phyloP scores from a whole-genome alignment of 2,113 vertebrate species.

The Ailurus styani region DNA sequence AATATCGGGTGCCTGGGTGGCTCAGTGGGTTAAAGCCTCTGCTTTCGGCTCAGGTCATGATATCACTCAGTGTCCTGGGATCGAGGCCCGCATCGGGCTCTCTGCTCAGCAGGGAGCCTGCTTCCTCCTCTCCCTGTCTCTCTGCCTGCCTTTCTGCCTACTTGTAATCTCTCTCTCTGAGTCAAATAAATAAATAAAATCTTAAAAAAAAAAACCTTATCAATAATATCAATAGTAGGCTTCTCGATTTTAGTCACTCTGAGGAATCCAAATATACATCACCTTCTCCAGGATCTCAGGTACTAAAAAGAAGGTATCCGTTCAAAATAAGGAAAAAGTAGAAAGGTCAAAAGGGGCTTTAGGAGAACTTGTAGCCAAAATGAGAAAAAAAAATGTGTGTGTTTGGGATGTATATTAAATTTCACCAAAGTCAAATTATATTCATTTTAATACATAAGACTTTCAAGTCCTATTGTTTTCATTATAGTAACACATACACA shows the following conservation, averaged over 20 bases:
- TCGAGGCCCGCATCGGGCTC: too few relatives aligned
- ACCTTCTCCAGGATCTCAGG: background rate
- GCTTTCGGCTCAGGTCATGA: too few relatives aligned
- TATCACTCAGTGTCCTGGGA: too few relatives aligned
- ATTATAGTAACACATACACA: background rate
- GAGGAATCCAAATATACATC: constrained; percentile 29
- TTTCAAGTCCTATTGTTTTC: background rate
- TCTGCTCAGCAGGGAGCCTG: too few relatives aligned
- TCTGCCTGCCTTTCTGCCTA: too few relatives aligned
- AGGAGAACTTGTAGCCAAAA: background rate
- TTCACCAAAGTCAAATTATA: background rate
- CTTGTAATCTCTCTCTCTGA: too few relatives aligned
- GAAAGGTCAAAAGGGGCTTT: background rate
- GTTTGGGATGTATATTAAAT: background rate
- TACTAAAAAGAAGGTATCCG: background rate
- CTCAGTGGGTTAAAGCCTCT: too few relatives aligned
- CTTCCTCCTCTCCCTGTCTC: too few relatives aligned
- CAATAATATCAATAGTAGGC: constrained; percentile 29
- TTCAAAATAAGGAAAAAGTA: background rate
- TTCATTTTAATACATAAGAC: background rate
- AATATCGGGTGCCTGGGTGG: too few relatives aligned
- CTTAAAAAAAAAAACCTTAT: too few relatives aligned
- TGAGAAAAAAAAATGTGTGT: too few relatives aligned
- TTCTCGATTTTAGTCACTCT: constrained; percentile 42
- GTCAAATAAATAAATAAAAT: too few relatives aligned